phyloP scores from a whole-genome alignment of 2,113 vertebrate species.

The Dasyurus viverrinus region DNA sequence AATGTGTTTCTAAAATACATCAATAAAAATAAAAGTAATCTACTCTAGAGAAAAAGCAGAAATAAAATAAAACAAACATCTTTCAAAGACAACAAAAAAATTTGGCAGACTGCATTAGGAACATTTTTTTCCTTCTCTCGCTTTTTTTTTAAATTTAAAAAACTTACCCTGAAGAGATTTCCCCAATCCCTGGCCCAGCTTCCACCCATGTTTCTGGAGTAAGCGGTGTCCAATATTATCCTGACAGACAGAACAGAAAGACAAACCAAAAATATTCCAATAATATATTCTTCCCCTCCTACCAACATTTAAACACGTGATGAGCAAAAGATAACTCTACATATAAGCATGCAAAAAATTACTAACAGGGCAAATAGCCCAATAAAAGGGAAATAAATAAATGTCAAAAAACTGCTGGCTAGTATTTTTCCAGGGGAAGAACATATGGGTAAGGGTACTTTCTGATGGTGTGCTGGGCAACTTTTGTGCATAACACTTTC shows the following conservation, averaged over 20 bases:
- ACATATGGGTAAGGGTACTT: slow-evolving; percentile 80
- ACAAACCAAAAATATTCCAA: slow-evolving; percentile 99
- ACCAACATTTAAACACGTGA: slow-evolving; percentile 85
- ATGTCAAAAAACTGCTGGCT: slow-evolving; percentile 86
- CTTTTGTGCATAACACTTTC: slow-evolving; percentile 81
- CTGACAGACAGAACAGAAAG: slow-evolving; percentile 97
- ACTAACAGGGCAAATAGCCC: slow-evolving; percentile 81
- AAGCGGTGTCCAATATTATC: slow-evolving; percentile 99
- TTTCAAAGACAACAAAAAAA: slow-evolving; percentile 64
- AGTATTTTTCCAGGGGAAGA: slow-evolving; percentile 80
- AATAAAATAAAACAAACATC: slow-evolving; percentile 38
- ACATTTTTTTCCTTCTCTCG: slow-evolving; percentile 40
- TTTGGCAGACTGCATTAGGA: slow-evolving; percentile 61
- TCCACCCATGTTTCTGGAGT: slow-evolving; percentile 99
- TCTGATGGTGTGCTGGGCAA: slow-evolving; percentile 89
- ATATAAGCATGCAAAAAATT: slow-evolving; percentile 89
- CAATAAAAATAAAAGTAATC: slow-evolving; percentile 65
- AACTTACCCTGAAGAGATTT: slow-evolving; percentile 99
- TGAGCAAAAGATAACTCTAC: slow-evolving; percentile 87
- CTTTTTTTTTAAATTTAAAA: slow-evolving; percentile 68
- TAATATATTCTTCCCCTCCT: slow-evolving; percentile 98
- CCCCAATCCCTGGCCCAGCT: slow-evolving; percentile 99
- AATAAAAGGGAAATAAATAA: slow-evolving; percentile 83
- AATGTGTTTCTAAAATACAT: slow-evolving; percentile 56
- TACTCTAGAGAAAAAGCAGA: slow-evolving; percentile 72